Evolutionary conservation across 64 coral and sea anemone species (phyloP).

Genomic region (Anthopleura sola): DNA sequence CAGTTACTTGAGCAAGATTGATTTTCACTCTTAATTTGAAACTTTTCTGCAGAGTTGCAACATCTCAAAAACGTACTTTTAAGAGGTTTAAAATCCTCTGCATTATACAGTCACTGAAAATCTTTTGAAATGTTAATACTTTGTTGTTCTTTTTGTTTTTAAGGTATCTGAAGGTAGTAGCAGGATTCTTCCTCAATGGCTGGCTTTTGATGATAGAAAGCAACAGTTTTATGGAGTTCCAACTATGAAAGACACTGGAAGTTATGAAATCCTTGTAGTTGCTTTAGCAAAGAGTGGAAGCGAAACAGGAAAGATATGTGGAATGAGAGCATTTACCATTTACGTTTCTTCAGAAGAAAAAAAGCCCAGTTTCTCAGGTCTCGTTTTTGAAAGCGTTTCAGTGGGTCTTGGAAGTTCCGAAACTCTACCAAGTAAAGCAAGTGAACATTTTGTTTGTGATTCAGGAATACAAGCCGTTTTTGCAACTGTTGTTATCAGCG

Average conservation of each 20-base stretch:
- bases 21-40: too few species aligned
- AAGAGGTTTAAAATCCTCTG: too few species aligned
- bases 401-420: slow-evolving; percentile 19
- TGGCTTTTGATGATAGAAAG: slow-evolving; percentile 49
- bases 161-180: slow-evolving; percentile 67
- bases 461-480: slow-evolving; percentile 57
- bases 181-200: slow-evolving; percentile 78
- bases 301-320: slow-evolving; percentile 60
- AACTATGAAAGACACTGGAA: slow-evolving; percentile 60
- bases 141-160: background rate
- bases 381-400: background rate
- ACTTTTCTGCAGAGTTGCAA: too few species aligned
- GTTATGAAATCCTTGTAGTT: slow-evolving; percentile 65
- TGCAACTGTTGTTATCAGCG: slow-evolving; percentile 59
- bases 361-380: background rate
- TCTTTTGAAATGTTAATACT: too few species aligned
- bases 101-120: too few species aligned
- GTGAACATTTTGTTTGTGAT: slow-evolving; percentile 39
- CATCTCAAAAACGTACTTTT: too few species aligned
- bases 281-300: slow-evolving; percentile 44
- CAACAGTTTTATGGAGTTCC: slow-evolving; percentile 69
- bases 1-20: too few species aligned
- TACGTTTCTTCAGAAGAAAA: slow-evolving; percentile 27
- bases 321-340: slow-evolving; percentile 62
- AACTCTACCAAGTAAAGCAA: slow-evolving; percentile 13